These are phyloP conservation scores for Papilio aristodemus DNA, from an alignment of 1,140 invertebrate genomes.

Conservation along the genomic window DNA sequence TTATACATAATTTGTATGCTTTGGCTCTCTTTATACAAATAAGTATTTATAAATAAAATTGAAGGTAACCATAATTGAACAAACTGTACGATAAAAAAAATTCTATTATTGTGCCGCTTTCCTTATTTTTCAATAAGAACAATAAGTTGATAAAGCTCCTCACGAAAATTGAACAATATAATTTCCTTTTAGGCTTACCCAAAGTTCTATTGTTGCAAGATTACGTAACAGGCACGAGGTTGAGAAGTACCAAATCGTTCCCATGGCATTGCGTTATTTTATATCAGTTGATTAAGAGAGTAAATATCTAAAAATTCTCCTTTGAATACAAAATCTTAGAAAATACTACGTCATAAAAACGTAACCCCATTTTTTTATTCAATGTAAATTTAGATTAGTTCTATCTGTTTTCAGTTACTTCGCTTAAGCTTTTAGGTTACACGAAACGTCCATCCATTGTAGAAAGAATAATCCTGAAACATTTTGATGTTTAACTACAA, in stretches of 20 bases:
- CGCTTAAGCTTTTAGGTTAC: background rate
- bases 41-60: no score
- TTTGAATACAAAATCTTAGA: background rate
- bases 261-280: background rate
- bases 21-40: no score
- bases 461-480: slow-evolving; percentile 11
- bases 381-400: background rate
- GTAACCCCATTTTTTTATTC: no score
- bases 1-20: no score
- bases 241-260: background rate
- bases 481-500: slow-evolving; percentile 13
- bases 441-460: slow-evolving; percentile 10
- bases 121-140: background rate
- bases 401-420: background rate
- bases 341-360: background rate
- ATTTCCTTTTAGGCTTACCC: background rate
- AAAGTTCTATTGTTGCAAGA: background rate
- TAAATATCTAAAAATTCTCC: background rate
- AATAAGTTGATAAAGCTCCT: background rate
- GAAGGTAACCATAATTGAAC: no score
- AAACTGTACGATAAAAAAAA: background rate
- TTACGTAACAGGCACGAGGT: background rate
- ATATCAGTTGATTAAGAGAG: background rate
- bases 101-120: background rate
- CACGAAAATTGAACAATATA: background rate